Conservation (phyloP, 2,113 vertebrate genomes). For the Coptodon bakossiorum region DNA sequence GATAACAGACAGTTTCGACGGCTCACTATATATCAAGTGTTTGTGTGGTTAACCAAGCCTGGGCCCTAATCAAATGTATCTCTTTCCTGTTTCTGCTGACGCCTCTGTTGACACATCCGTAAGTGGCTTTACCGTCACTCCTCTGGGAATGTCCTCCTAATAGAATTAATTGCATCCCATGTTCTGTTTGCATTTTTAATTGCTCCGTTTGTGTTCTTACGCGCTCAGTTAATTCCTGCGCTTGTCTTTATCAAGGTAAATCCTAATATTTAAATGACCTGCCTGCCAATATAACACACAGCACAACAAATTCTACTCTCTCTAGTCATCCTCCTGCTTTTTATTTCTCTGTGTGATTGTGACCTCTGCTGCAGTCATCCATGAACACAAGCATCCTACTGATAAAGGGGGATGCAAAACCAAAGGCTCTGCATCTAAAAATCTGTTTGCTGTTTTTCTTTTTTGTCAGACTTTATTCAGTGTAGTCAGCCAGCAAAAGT, state of each 20-base stretch:
- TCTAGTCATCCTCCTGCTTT: conserved; percentile 1
- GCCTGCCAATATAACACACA: background rate
- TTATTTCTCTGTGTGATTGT: background rate
- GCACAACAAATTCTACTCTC: background rate
- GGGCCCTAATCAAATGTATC: conserved; percentile 14
- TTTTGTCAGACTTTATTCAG: background rate
- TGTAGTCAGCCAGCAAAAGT: background rate
- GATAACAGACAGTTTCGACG: background rate
- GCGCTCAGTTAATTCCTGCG: conserved; percentile 5
- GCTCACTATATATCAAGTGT: background rate
- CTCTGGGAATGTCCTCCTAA: conserved; percentile 49
- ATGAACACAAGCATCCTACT: conserved; percentile 2
- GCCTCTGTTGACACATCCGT: conserved; percentile 32
- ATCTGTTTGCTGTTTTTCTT: background rate
- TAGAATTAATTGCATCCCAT: conserved; percentile 51
- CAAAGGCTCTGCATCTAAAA: conserved; percentile 4
- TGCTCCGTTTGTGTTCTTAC: conserved; percentile 17
- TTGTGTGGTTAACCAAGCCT: conserved; percentile 1
- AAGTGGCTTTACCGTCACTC: conserved; percentile 48
- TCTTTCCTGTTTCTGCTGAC: conserved; percentile 26
- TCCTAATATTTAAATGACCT: conserved; percentile 10
- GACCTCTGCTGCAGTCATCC: conserved; percentile 24
- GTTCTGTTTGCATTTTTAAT: conserved; percentile 52
- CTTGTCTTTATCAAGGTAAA: conserved; percentile 39
- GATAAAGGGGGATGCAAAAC: conserved; percentile 26